Base-by-base conservation (phyloP, 2,797 vertebrate species). In the Oryzias dopingdopingensis region DNA sequence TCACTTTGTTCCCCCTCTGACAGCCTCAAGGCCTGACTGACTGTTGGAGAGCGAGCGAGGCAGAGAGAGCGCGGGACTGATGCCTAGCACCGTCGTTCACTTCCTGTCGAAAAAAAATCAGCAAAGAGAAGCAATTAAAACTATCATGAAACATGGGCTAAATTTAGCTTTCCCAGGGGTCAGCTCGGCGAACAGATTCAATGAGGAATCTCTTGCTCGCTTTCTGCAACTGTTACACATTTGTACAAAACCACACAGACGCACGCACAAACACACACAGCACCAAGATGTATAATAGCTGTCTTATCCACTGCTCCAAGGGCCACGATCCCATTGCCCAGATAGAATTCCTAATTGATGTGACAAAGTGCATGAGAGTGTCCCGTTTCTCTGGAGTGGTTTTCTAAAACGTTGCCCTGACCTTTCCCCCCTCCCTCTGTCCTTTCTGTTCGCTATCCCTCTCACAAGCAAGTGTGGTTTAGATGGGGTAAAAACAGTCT, bases 301-400 rank as follows among this genome's bases (percentile, higher is more conserved):
- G 76, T 83, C 80, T 79, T 72, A 73, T 68, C 76, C 66, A 59
- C 13, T 66, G 72, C 72, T 79, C 82, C 67, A 69, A 73, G 78
- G 84, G 81, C 82, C 72, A 23, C 23, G 76, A 84, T 85, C 80
- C 77, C 68, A 78, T 72, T 80, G 78, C 77, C 79, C 77, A 65
- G 83, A 89, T 88, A 86, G 83, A 82, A 84, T 90, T 88, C 84
- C 87, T 87, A 87, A 90, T 89, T 88, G 87, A 89, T 84, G 81
- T 86, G 86, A 88, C 87, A 86, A 89, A 89, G 82, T 84, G 83
- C 77, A 67, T 32, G 57, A 54, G 71, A 84, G 86, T 82, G 86
- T 90, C 82, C 79, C 53, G 71, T 90, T 89, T 86, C 89, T 81
- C 76, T 56, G 40, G 80, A 81, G 74, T 65, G 84, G 65, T 79